Evolutionary conservation across 2,888 invertebrate genomes (phyloP), one percentile per base, ranked within the genome.

Genomic region (Myathropa florea): DNA sequence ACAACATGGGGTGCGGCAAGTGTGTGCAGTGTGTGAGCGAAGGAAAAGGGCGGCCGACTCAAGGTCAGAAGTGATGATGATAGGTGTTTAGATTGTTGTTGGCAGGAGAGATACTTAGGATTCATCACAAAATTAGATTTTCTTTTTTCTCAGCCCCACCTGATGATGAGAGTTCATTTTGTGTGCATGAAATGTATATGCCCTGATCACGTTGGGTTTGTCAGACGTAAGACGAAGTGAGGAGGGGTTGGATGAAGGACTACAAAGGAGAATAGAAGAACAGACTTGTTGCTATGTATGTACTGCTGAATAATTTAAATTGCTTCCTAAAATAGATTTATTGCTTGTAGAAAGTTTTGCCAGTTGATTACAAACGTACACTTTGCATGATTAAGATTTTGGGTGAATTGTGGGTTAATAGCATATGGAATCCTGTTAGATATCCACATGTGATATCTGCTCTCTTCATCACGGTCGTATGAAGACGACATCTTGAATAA

Each of bases 91-190:
- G 53, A n/a, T 59, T 57, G 14, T 10, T 59, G 57, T 33, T 26
- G 57, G 36, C 46, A 18, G n/a, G 3, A 24, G 33, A 23, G 2
- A 63, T 53, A 55, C 70, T 78, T 57, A 24, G 71, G 64, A 65
- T 71, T 65, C 39, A 75, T 76, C 57, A 76, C 61, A 76, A 80
- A 84, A 84, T 84, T 71, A 80, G 71, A 76, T 80, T 84, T 33
- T 24, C 12, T 18, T 28, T 7, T 10, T 10, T 14, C 14, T 36
- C 53, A 30, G 4, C 26, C 33, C 14, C 36, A 24, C 55, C 57
- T 57, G 23, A 23, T 57, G 57, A 55, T 24, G 67, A 23, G 39
- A 18, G 46, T 33, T 9, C 46, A 21, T 24, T 26, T 30, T 53
- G 36, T n/a, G 21, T 24, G 12, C 60, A 30, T 36, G 12, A 63